These are phyloP conservation scores for Drosophila dunni DNA, from an alignment of 1,140 invertebrate genomes.

Conservation along the genomic window DNA sequence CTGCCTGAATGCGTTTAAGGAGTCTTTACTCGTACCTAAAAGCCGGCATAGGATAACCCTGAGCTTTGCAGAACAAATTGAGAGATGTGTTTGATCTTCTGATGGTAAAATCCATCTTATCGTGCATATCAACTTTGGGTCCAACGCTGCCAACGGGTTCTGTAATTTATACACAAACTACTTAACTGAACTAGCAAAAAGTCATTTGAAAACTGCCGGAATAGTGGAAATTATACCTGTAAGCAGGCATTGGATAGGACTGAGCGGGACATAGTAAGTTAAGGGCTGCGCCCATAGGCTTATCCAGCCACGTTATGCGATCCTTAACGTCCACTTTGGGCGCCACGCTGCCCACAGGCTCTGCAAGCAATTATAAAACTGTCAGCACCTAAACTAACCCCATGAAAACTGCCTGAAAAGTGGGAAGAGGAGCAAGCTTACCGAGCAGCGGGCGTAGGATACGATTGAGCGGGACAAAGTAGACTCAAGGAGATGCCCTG, in stretches of 20 bases:
- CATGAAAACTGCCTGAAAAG: conserved; percentile 65
- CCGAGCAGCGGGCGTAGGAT: conserved; percentile 87
- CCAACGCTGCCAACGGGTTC: conserved; percentile 90
- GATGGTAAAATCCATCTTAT: conserved; percentile 66
- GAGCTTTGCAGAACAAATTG: conserved; percentile 86
- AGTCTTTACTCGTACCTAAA: conserved; percentile 87
- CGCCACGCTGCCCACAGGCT: conserved; percentile 87
- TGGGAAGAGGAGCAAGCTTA: conserved; percentile 68
- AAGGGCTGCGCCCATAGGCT: conserved; percentile 80
- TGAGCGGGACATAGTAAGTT: conserved; percentile 87
- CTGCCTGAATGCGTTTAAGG: conserved; percentile 71
- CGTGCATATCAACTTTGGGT: conserved; percentile 87
- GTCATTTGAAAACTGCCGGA: conserved; percentile 54
- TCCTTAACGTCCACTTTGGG: conserved; percentile 87
- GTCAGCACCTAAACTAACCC: conserved; percentile 25
- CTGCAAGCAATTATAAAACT: conserved; percentile 47
- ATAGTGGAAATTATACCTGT: conserved; percentile 85
- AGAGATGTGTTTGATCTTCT: conserved; percentile 46
- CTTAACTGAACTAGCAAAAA: background rate
- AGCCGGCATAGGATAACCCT: conserved; percentile 88
- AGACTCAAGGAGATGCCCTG: conserved; percentile 83
- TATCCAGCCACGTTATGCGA: conserved; percentile 86
- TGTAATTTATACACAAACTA: conserved; percentile 59
- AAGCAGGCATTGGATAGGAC: conserved; percentile 88
- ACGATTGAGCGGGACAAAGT: conserved; percentile 88